A percentile compares a stretch with the other conserved stretches of the same genome.
phyloP scores from a whole-genome alignment of 2,888 invertebrate species.

The Cheilosia grossa region DNA sequence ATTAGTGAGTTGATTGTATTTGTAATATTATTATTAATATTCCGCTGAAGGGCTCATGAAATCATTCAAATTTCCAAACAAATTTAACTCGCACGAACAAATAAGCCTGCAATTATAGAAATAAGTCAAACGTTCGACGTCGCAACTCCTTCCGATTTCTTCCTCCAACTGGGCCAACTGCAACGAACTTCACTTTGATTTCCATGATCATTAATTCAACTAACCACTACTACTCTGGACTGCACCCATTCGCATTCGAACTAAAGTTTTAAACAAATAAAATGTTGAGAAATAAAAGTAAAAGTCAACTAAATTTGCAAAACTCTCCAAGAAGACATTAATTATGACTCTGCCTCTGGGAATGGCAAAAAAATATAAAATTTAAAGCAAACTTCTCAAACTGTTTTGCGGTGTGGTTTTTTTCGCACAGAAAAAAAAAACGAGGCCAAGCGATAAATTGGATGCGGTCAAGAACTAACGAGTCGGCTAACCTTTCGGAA shows the following conservation, averaged over 20 bases:
- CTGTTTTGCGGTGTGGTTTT: constrained; percentile 31
- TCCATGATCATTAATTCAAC: background rate
- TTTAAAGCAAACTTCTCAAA: constrained; percentile 4
- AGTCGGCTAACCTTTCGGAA: constrained; percentile 48
- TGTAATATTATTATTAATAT: no score
- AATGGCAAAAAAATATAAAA: background rate
- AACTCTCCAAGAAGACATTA: constrained; percentile 63
- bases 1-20: no score
- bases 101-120: no score
- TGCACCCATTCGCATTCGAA: constrained; percentile 8
- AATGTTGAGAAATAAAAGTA: constrained; percentile 4
- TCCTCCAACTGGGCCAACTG: no score
- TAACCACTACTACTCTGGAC: background rate
- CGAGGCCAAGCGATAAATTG: constrained; percentile 59
- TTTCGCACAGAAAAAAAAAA: background rate
- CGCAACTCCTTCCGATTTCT: background rate
- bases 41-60: no score
- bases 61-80: no score
- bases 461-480: constrained; percentile 64
- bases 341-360: constrained; percentile 64
- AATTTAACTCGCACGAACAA: no score
- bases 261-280: constrained; percentile 3
- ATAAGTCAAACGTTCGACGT: background rate
- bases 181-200: background rate
- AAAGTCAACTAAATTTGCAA: constrained; percentile 54